These are phyloP conservation scores for Leuciscus waleckii DNA, from an alignment of 2,797 vertebrate genomes.

Conservation along the genomic window DNA sequence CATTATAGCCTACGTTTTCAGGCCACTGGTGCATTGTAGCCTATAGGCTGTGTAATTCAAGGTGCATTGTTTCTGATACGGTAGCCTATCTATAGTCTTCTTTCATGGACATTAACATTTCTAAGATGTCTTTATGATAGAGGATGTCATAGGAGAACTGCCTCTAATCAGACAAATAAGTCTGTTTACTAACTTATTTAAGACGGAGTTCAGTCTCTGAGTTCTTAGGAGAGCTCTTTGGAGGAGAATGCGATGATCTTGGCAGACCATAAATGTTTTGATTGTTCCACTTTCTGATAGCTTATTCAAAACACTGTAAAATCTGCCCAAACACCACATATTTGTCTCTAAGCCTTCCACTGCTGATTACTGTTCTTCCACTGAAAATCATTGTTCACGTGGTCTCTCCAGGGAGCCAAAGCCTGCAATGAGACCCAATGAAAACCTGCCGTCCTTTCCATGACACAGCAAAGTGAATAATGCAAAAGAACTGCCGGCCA, in stretches of 20 bases:
- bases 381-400: neutral
- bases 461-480: slow-evolving; percentile 59
- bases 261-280: slow-evolving; percentile 23
- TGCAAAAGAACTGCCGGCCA: slow-evolving; percentile 67
- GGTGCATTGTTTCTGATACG: neutral
- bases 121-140: neutral
- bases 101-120: neutral
- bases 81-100: neutral
- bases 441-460: slow-evolving; percentile 21
- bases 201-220: neutral
- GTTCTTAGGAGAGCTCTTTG: neutral
- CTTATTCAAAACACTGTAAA: slow-evolving; percentile 7
- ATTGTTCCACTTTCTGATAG: slow-evolving; percentile 8
- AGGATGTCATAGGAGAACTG: neutral
- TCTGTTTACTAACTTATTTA: neutral
- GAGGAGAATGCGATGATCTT: slow-evolving; percentile 18
- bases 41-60: neutral
- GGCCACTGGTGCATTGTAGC: neutral
- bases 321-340: neutral
- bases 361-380: neutral
- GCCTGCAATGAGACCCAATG: slow-evolving; percentile 18
- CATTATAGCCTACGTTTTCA: neutral
- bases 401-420: slow-evolving; percentile 38
- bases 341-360: slow-evolving; percentile 6
- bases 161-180: neutral